Evolutionary conservation across 1,140 invertebrate genomes (phyloP), one percentile per base, ranked within the genome.

Genomic region (Ceratina japonica): DNA sequence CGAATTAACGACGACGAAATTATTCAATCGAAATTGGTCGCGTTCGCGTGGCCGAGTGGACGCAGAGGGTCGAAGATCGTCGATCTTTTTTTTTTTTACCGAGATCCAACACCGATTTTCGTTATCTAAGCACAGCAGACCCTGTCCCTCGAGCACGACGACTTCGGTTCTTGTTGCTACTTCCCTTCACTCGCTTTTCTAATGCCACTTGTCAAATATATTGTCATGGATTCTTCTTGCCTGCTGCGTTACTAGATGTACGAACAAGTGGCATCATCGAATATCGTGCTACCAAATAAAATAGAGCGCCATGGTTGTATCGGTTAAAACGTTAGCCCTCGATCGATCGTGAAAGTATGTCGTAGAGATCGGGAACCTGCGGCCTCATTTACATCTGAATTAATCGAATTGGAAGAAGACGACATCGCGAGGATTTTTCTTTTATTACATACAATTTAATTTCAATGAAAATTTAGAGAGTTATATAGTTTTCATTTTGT

Each of bases 191-290:
- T 31, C 13, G 13, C 18, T 44, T 2, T 44, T 22, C 27, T 63
- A 74, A 63, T 37, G 71, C 44, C 71, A 63, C 71, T 74, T 64
- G 8, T 74, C 44, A 16, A 44, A 44, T 64, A 66, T 76, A 76
- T 76, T 76, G 75, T 70, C 75, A 69, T 62, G 37, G 71, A 51
- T 20, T 61, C 74, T 69, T 44, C 58, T 51, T 59, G 37, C 16
- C 37, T 31, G 20, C 8, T 15, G 61, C 44, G 49, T 62, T 44
- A 44, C 10, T 31, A 31, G 15, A 49, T 8, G 18, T 8, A 44
- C 37, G 10, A 44, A 10, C 37, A 44, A 44, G 37, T 44, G 37
- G 37, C 37, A 44, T n/a, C n/a, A n/a, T n/a, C n/a, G n/a, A n/a
- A n/a, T n/a, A n/a, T n/a, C 37, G 37, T 44, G 37, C 37, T 44